phyloP scores from a whole-genome alignment of 2,113 vertebrate species.

The Dissostichus mawsoni region DNA sequence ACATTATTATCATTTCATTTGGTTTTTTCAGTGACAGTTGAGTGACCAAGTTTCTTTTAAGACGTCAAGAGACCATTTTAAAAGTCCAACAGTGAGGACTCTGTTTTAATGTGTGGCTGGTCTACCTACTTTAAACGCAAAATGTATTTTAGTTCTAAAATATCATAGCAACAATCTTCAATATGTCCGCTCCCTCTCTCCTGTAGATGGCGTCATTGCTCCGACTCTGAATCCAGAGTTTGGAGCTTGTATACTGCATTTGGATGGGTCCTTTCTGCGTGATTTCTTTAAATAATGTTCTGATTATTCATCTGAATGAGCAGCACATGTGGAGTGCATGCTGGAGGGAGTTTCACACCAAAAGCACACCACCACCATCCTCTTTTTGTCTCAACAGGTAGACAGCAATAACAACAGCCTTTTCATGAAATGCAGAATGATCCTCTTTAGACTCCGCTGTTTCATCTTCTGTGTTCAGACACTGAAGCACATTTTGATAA shows the following conservation, averaged over 20 bases:
- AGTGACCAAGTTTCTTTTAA: constrained; percentile 81
- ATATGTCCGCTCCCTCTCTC: constrained; percentile 37
- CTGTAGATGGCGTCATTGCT: constrained; percentile 75
- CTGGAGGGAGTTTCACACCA: constrained; percentile 42
- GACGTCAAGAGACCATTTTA: constrained; percentile 76
- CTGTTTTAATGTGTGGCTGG: constrained; percentile 79
- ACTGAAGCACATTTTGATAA: constrained; percentile 46
- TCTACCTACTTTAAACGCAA: constrained; percentile 78
- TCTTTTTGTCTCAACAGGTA: constrained; percentile 18
- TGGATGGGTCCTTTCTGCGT: constrained; percentile 23
- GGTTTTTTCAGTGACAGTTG: constrained; percentile 59
- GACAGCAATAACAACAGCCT: constrained; percentile 62
- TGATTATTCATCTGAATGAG: constrained; percentile 16
- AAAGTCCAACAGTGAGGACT: constrained; percentile 55
- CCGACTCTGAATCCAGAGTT: constrained; percentile 40
- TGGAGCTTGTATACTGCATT: constrained; percentile 66
- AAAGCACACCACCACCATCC: constrained; percentile 62
- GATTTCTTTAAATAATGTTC: not conserved
- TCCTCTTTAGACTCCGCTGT: not conserved
- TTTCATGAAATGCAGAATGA: not conserved
- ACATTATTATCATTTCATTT: constrained; percentile 58
- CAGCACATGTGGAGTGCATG: constrained; percentile 30
- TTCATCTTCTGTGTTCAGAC: constrained; percentile 7
- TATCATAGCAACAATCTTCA: constrained; percentile 21
- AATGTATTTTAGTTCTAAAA: constrained; percentile 29